Evolutionary conservation across 1,140 invertebrate genomes (phyloP).

Genomic region (Luehdorfia chinensis): DNA sequence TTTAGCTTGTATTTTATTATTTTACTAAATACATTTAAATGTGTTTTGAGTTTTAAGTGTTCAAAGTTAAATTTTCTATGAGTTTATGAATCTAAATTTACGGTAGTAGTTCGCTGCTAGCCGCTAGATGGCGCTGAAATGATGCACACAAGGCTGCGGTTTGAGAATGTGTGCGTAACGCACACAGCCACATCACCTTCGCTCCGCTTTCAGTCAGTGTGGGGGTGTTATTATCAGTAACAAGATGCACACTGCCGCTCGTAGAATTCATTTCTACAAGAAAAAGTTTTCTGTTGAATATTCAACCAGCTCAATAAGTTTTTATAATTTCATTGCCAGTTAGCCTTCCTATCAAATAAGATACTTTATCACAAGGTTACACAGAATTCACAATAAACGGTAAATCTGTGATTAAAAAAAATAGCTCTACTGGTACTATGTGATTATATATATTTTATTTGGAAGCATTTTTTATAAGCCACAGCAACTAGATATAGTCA

Average conservation of each 20-base stretch:
- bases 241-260: conserved; percentile 32
- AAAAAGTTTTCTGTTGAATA: not conserved
- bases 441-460: too few species aligned
- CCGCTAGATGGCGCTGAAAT: conserved; percentile 55
- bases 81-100: conserved; percentile 68
- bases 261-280: not conserved
- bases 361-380: too few species aligned
- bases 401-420: too few species aligned
- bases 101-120: conserved; percentile 29
- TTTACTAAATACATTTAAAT: not conserved
- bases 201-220: conserved; percentile 22
- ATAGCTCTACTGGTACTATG: too few species aligned
- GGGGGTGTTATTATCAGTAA: conserved; percentile 43
- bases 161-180: conserved; percentile 42
- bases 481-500: too few species aligned
- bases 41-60: conserved; percentile 25
- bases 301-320: not conserved
- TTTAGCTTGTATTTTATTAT: conserved; percentile 2
- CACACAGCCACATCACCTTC: conserved; percentile 33
- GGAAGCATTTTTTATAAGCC: too few species aligned
- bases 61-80: conserved; percentile 59
- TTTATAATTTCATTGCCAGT: too few species aligned
- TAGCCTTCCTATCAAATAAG: too few species aligned
- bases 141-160: conserved; percentile 37
- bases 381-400: too few species aligned